Evolutionary conservation across 1,140 invertebrate species (phyloP), one percentile per base, ranked within the genome.

Genomic region (Microplitis mediator): DNA sequence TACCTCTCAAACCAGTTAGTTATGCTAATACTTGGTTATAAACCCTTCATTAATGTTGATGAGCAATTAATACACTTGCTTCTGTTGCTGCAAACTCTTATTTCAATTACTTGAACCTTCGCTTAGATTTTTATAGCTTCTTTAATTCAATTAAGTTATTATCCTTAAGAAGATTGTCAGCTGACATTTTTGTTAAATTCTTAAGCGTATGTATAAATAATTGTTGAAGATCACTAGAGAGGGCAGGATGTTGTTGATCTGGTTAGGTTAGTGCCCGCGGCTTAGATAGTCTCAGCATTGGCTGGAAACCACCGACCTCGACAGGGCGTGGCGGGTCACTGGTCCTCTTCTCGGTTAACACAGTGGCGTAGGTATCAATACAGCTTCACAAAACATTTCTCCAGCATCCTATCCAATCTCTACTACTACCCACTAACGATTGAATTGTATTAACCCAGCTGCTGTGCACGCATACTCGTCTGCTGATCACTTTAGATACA

Each of bases 321-420:
- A 76, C 79, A 84, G 83, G 84, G 84, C 82, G 84, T 86, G 84
- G 84, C 83, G 76, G 84, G 84, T 86, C 84, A 86, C 83, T 82
- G 80, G 79, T 83, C 56, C 16, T 31, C 56, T 80, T 81, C 79
- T 75, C 4, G 39, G 23, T 23, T 74, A 66, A 60, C n/a, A 68
- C 74, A 69, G 16, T 35, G 56, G 67, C 56, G 52, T 69, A 58
- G 65, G 4, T 32, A 54, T 50, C n/a, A 16, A 8, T 52, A 3
- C 14, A 23, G 16, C 14, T n/a, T 52, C 23, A 23, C 23, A 23
- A 23, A 23, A 23, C 23, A 23, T 23, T 23, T 23, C 23, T 23
- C 23, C 23, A 23, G 23, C 23, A 23, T 23, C 0, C 23, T 23
- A 23, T 23, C 23, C 23, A 23, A 23, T 23, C 23, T 23, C 23